Evolutionary conservation across 1,140 invertebrate genomes (phyloP), one percentile per base, ranked within the genome.

Genomic region (Hyposmocoma kahamanoa): DNA sequence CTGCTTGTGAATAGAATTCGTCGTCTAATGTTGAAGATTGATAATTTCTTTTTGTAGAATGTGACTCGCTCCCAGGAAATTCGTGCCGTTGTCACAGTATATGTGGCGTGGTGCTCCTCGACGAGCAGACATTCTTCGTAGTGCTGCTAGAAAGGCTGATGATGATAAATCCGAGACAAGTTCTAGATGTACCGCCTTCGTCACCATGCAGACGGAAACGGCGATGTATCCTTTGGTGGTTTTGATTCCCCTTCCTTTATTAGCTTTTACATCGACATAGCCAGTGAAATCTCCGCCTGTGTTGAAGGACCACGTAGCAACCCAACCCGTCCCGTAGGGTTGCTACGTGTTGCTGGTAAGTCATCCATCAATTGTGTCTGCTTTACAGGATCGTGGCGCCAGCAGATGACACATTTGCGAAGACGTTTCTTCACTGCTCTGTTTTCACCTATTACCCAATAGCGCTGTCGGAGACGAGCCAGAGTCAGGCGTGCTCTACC

Each of bases 111-210:
- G 36, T 15, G 32, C 19, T 15, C 45, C 45, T 26, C 45, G 6
- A 10, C 45, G n/a, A 15, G 20, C 21, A 3, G 34, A 11, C 53
- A 88, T 84, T 22, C 80, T 20, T 22, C 65, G 47, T 0, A 87
- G 30, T 30, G 68, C 56, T 36, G 62, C 58, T 15, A 86, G 34
- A 54, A 79, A 82, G 4, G 53, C 53, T 19, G 74, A 60, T 5
- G 80, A 74, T n/a, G 59, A 50, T 5, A 87, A 41, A 13, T 57
- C 66, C n/a, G 60, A 58, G 0, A 67, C 70, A 0, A 76, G 21
- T 50, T 87, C 83, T 8, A 87, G 24, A 49, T 88, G 84, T 3
- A 88, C 56, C 0, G 80, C 83, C 47, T 80, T 62, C 2, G 64
- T 71, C 52, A 19, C 59, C 49, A 48, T 47, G 42, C 74, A 84